phyloP scores from a whole-genome alignment of 92 coral and sea anemone genomes.

The Ricordea florida region DNA sequence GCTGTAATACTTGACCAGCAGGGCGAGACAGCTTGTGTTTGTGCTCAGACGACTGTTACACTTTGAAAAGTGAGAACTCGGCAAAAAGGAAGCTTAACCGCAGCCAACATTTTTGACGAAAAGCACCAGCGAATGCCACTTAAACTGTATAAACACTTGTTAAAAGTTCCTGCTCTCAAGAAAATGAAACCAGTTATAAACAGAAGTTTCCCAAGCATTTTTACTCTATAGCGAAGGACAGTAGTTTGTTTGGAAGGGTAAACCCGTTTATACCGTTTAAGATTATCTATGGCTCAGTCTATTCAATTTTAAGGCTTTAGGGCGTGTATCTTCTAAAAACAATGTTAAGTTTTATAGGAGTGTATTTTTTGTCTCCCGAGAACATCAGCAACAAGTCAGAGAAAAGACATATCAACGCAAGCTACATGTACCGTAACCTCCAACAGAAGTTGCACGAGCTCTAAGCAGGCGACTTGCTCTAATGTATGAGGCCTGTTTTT shows the following conservation, averaged over 20 bases:
- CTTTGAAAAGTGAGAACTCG: constrained; percentile 1
- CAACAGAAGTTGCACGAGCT: constrained; percentile 15
- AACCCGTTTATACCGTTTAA: neutral
- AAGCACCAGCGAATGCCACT: constrained; percentile 7
- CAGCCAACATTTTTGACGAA: constrained; percentile 13
- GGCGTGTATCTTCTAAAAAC: neutral
- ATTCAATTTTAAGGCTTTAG: constrained; percentile 6
- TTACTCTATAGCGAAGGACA: neutral
- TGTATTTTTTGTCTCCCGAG: neutral
- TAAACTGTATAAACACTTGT: constrained; percentile 1
- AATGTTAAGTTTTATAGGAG: neutral
- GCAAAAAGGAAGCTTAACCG: constrained; percentile 6
- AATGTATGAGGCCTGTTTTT: neutral
- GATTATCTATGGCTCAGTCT: constrained; percentile 13
- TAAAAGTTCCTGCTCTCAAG: neutral
- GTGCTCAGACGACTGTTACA: neutral
- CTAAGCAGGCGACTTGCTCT: constrained; percentile 4
- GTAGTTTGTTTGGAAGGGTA: constrained; percentile 1
- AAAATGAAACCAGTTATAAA: neutral
- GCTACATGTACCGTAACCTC: constrained; percentile 1
- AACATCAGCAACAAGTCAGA: constrained; percentile 5
- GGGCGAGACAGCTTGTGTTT: neutral
- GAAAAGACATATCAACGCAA: neutral
- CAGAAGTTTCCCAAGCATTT: constrained; percentile 13
- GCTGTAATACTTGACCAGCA: constrained; percentile 9